Evolutionary conservation across 2,797 vertebrate species (phyloP), one percentile per base, ranked within the genome.

Genomic region (Hippoglossus hippoglossus): DNA sequence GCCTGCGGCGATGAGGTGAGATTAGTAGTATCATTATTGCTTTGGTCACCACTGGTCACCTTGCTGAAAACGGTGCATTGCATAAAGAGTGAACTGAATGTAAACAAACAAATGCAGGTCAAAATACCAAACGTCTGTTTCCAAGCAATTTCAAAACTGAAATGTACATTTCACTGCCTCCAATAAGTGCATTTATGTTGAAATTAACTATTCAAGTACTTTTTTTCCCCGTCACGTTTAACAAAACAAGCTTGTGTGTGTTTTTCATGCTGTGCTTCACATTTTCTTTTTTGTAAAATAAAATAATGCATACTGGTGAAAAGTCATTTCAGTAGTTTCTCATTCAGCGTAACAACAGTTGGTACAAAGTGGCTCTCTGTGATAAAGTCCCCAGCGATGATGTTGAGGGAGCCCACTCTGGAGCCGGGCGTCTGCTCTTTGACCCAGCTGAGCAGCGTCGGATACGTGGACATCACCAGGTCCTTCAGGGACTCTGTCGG

Each of bases 301-400:
- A 12, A 70, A 50, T 53, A 61, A 80, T 63, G 44, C 57, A 49
- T 59, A 47, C 16, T 19, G 24, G 12, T 18, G 16, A 46, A 21
- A 70, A 83, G 59, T 93, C 89, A 61, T 28, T 88, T 91, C 50
- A 95, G 84, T 4, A 97, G 94, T 89, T 96, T 96, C 79, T 81
- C 88, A 54, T 99, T 99, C 26, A 98, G 96, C 1, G 86, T 71
- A 49, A 98, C 94, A 18, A 98, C 95, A 0, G 95, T 95, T 18
- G 90, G 90, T 28, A 95, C 93, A 50, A 99, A 96, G 9, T 85
- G 75, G 73, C 92, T 83, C 1, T 94, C 95, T 0, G 94, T 94
- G 68, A 98, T 85, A 46, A 99, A 98, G 91, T 99, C 97, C 1
- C 95, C 97, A 0, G 97, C 97, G 34, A 98, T 96, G 10, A 99